Conservation (phyloP, 1,140 invertebrate genomes). For the Melitaea cinxia region DNA sequence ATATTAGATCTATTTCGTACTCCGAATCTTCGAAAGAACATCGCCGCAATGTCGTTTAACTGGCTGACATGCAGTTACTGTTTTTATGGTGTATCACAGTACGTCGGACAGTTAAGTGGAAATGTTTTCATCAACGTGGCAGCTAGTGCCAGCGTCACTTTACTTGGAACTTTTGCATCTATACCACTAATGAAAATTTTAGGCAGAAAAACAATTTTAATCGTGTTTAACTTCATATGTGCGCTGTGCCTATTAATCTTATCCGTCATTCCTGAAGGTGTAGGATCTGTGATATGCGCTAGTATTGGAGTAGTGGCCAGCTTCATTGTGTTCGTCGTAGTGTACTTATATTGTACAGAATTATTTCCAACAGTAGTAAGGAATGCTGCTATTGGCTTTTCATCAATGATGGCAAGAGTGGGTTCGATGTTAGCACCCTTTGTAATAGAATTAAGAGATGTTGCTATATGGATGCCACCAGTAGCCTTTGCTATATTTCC, state of each 20-base stretch:
- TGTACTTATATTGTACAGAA: conserved; percentile 87
- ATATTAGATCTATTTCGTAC: conserved; percentile 88
- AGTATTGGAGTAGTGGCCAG: conserved; percentile 86
- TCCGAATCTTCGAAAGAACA: conserved; percentile 89
- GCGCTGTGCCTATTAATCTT: conserved; percentile 83
- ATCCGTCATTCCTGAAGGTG: conserved; percentile 75
- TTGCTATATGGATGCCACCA: conserved; percentile 84
- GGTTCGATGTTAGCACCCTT: conserved; percentile 87
- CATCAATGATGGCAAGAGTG: conserved; percentile 86
- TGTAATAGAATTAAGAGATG: conserved; percentile 78
- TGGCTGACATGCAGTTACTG: conserved; percentile 89
- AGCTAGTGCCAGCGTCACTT: conserved; percentile 83
- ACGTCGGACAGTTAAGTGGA: conserved; percentile 86
- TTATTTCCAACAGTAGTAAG: conserved; percentile 86
- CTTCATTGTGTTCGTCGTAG: conserved; percentile 85
- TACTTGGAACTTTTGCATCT: conserved; percentile 84
- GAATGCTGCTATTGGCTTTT: conserved; percentile 85
- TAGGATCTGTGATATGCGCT: conserved; percentile 81
- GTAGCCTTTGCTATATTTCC: conserved; percentile 86
- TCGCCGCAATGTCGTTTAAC: conserved; percentile 86
- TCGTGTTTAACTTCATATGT: conserved; percentile 82
- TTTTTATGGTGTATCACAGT: conserved; percentile 89
- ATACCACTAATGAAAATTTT: conserved; percentile 84
- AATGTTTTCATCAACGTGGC: conserved; percentile 89
- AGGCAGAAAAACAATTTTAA: conserved; percentile 83